Percentiles rank a stretch among this genome's conserved stretches.
Conservation (phyloP, 2,888 invertebrate genomes). For the Drosophila birchii region DNA sequence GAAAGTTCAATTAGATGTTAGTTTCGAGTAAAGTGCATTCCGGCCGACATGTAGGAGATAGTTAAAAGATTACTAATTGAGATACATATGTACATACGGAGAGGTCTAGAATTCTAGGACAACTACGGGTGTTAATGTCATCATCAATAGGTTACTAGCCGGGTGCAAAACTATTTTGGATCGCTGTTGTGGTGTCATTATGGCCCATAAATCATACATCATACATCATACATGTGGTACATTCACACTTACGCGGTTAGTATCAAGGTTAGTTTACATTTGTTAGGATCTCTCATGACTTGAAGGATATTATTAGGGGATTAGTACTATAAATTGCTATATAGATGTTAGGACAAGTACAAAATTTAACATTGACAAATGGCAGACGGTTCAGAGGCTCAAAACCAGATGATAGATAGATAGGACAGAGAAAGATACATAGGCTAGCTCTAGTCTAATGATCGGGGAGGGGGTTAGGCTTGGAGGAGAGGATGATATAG, state of each 20-base stretch:
- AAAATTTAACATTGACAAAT: conserved; percentile 38
- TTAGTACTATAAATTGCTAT: conserved; percentile 31
- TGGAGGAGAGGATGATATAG: conserved; percentile 7
- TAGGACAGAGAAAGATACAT: conserved; percentile 39
- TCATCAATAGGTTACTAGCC: conserved; percentile 20
- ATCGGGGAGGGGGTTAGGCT: conserved; percentile 33
- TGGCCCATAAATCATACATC: conserved; percentile 32
- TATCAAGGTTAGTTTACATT: conserved; percentile 22
- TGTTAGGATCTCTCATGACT: conserved; percentile 32
- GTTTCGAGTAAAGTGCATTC: not conserved
- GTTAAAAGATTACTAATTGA: conserved; percentile 27
- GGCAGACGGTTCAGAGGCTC: conserved; percentile 11
- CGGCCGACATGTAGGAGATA: conserved; percentile 6
- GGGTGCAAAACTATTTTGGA: conserved; percentile 29
- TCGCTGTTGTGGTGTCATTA: conserved; percentile 33
- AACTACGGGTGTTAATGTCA: conserved; percentile 38
- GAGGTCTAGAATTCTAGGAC: conserved; percentile 37
- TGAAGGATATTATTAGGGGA: conserved; percentile 13
- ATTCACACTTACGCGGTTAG: conserved; percentile 39
- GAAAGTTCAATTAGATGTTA: conserved; percentile 7
- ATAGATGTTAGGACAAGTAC: conserved; percentile 44
- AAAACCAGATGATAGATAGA: conserved; percentile 37
- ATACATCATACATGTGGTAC: conserved; percentile 12
- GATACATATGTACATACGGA: conserved; percentile 33
- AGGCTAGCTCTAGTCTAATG: conserved; percentile 57